phyloP scores from a whole-genome alignment of 2,888 invertebrate species.

The Aphodius sticticus region DNA sequence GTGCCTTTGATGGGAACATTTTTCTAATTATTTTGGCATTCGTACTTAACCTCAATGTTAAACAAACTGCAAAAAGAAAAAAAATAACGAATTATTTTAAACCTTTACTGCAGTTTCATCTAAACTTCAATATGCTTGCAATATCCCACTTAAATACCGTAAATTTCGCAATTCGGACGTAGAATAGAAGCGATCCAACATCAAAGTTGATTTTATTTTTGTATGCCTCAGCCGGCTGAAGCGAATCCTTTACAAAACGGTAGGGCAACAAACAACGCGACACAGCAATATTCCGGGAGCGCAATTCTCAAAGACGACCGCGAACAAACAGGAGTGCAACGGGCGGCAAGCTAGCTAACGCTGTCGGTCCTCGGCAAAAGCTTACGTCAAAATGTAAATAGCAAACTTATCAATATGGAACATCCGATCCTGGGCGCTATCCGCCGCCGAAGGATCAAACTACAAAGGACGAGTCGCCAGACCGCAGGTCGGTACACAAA shows the following conservation, averaged over 20 bases:
- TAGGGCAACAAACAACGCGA: not conserved
- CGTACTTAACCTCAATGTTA: no score
- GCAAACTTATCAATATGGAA: not conserved
- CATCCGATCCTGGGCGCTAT: not conserved
- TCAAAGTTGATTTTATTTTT: not conserved
- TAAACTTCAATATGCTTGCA: not conserved
- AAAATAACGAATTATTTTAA: no score
- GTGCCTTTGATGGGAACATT: no score
- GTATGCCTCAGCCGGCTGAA: not conserved
- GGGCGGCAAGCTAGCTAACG: not conserved
- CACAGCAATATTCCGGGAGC: conserved; percentile 4
- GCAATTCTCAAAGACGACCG: not conserved
- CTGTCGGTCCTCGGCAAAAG: not conserved
- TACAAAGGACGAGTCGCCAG: not conserved
- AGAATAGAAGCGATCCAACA: not conserved
- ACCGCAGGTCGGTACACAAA: not conserved
- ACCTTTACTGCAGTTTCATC: no score
- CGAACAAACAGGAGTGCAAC: not conserved
- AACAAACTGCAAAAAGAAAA: no score
- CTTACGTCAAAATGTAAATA: not conserved
- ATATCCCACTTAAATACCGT: not conserved
- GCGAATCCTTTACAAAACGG: not conserved
- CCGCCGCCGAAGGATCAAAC: not conserved
- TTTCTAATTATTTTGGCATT: no score
- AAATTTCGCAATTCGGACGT: not conserved